Evolutionary conservation across 23 tunicate species (phyloP).

Genomic region (Phallusia fumigata): DNA sequence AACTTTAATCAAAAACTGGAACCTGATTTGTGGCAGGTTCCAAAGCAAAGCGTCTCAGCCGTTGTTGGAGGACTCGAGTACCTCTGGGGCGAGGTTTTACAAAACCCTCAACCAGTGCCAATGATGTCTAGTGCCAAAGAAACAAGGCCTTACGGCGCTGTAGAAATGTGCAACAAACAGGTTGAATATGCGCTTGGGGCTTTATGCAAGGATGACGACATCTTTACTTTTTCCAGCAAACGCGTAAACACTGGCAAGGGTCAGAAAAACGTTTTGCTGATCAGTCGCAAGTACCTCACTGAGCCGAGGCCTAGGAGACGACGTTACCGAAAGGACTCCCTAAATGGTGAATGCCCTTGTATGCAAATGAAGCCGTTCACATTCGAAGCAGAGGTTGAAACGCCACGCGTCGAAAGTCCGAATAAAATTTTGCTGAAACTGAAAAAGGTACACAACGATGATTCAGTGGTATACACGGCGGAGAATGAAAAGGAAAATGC

Average conservation of each 20-base stretch:
- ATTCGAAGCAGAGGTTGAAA: background rate
- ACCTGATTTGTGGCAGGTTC: slow-evolving; percentile 25
- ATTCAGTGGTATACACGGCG: background rate
- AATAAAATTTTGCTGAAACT: background rate
- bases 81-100: slow-evolving; percentile 20
- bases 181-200: slow-evolving; percentile 29
- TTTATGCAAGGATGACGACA: slow-evolving; percentile 11
- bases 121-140: background rate
- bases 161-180: slow-evolving; percentile 6
- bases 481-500: background rate
- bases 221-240: slow-evolving; percentile 52
- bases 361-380: slow-evolving; percentile 8
- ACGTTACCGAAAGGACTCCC: background rate
- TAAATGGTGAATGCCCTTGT: background rate
- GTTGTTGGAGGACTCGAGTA: slow-evolving; percentile 28
- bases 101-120: slow-evolving; percentile 1
- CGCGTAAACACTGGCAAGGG: slow-evolving; percentile 13
- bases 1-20: background rate
- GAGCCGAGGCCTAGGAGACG: background rate
- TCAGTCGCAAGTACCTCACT: background rate
- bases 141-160: slow-evolving; percentile 21
- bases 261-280: slow-evolving; percentile 18
- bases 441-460: background rate
- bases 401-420: background rate
- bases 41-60: slow-evolving; percentile 16